Base-by-base conservation (phyloP, 2,797 vertebrate genomes). In the Myioborus melanocephalus region DNA sequence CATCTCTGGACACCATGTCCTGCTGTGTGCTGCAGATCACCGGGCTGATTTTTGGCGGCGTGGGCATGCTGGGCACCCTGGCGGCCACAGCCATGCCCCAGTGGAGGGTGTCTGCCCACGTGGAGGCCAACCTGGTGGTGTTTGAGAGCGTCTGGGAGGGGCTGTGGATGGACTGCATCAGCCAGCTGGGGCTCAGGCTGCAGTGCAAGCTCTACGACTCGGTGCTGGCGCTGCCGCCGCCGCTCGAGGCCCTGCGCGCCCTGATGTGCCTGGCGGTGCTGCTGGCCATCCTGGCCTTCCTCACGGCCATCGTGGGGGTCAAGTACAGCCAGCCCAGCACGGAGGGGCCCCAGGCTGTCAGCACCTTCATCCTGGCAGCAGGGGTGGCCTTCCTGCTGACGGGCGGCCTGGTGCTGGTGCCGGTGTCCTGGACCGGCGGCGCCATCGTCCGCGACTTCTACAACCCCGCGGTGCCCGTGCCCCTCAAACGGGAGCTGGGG, bases 91-190 rank as follows among this genome's bases (percentile, higher is more conserved):
- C 98, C 44, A 98, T 99, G 98, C 99, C 99, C 0, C 99, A 99
- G 97, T 99, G 99, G 99, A 97, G 98, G 35, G 98, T 99, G 66
- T 99, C 99, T 0, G 98, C 99, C 47, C 98, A 99, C 92, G 98
- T 99, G 5, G 98, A 98, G 7, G 98, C 98, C 90, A 99, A 99
- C 94, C 99, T 99, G 37, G 98, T 99, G 32, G 98, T 99, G 55
- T 99, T 99, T 32, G 99, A 99, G 97, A 99, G 96, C 9, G 93
- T 98, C 46, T 99, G 98, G 94, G 99, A 99, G 97, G 99, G 99
- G 10, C 97, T 99, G 87, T 99, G 99, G 99, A 99, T 99, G 99
- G 99, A 98, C 70, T 99, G 99, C 86, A 93, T 93, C 63, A 97
- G 98, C 14, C 99, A 99, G 77, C 98, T 98, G 60, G 96, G 93